Conservation (phyloP, 2,888 invertebrate genomes). For the Portevinia maculata region DNA sequence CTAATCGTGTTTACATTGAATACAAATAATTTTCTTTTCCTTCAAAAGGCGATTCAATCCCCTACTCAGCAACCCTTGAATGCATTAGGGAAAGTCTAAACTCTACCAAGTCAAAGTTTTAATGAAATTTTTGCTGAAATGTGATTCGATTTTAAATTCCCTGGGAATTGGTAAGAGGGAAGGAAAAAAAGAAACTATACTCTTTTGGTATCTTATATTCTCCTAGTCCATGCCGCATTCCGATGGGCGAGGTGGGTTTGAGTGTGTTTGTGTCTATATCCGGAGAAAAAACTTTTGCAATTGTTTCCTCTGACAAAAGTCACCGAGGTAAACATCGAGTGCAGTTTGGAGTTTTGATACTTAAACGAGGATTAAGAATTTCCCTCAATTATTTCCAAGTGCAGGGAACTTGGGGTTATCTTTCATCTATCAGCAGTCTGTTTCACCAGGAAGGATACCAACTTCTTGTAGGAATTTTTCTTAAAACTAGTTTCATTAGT, state of each 20-base stretch:
- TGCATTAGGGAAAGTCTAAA: conserved; percentile 48
- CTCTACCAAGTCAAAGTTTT: conserved; percentile 63
- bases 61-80: conserved; percentile 9
- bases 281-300: conserved; percentile 60
- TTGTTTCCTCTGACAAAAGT: conserved; percentile 71
- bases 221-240: conserved; percentile 47
- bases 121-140: conserved; percentile 73
- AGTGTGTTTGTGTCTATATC: conserved; percentile 48
- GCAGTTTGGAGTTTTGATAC: conserved; percentile 63
- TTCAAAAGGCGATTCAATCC: conserved; percentile 8
- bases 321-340: conserved; percentile 69
- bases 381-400: conserved; percentile 61
- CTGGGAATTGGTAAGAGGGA: conserved; percentile 18
- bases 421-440: conserved; percentile 10
- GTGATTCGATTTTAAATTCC: conserved; percentile 73
- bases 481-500: too few relatives aligned
- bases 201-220: conserved; percentile 53
- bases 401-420: conserved; percentile 14
- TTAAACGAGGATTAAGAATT: conserved; percentile 70
- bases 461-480: too few relatives aligned
- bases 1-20: conserved; percentile 54
- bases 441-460: neutral
- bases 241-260: conserved; percentile 25
- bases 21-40: conserved; percentile 41
- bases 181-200: conserved; percentile 29